Evolutionary conservation across 53 echinoderm and acorn worm species (phyloP).

Genomic region (Crossaster papposus): DNA sequence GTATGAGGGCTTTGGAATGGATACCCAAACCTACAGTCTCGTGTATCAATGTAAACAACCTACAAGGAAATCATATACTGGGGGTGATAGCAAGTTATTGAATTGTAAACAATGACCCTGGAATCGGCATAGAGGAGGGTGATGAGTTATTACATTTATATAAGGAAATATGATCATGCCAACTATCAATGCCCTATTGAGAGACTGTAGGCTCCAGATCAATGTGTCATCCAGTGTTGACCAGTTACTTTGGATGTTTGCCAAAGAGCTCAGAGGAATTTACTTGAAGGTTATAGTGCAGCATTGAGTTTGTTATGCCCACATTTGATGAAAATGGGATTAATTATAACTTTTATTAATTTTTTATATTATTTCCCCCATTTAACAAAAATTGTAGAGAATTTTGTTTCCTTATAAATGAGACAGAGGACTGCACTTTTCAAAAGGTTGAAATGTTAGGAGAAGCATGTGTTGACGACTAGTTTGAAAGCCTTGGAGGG

Average conservation of each 20-base stretch:
- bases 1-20: conserved; percentile 35
- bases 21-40: conserved; percentile 13
- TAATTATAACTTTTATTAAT: neutral
- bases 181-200: conserved; percentile 24
- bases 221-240: neutral
- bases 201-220: neutral
- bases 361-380: neutral
- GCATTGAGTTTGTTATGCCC: neutral
- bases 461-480: conserved; percentile 12
- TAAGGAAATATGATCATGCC: conserved; percentile 47
- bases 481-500: conserved; percentile 26
- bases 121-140: neutral
- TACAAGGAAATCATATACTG: conserved; percentile 46
- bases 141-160: conserved; percentile 35
- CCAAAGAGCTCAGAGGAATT: neutral
- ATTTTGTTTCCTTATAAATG: neutral
- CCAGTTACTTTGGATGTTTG: conserved; percentile 15
- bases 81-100: conserved; percentile 25
- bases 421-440: conserved; percentile 27
- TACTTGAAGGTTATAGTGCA: neutral
- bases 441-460: conserved; percentile 23
- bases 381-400: neutral
- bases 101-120: conserved; percentile 41
- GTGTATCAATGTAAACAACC: conserved; percentile 55
- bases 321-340: neutral